Evolutionary conservation across 2,888 invertebrate species (phyloP), one percentile per base, ranked within the genome.

Genomic region (Tetragonisca angustula): DNA sequence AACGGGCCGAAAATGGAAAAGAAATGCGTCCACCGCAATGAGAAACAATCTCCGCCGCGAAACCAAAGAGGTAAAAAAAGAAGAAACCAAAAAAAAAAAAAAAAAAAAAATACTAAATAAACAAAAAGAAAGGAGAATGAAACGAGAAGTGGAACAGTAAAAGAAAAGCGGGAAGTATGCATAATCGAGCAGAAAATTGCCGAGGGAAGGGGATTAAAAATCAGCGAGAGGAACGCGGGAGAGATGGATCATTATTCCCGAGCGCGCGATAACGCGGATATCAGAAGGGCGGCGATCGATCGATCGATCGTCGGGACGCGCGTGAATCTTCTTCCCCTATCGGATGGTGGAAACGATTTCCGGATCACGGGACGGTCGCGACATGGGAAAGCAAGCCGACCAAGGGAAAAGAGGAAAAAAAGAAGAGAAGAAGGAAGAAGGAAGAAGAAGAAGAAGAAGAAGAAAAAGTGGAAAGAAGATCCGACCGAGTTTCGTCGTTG

Each of bases 241-340:
- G 32, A 15, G 17, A 36, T 36, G 36, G 49, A 76, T 79, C 62
- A 56, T 69, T 79, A 69, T 69, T 68, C 69, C 64, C 49, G 6
- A 11, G 49, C 52, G 54, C 17, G 32, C 27, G 65, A 68, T 24
- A 56, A 64, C 27, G 76, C 21, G 36, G 70, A 50, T 67, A 76
- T 50, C 61, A 67, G 72, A 73, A 27, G 27, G 69, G 52, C 32
- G 54, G 64, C 72, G 72, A 80, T 80, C 77, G 83, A 69, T 69
- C 81, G 79, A 86, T 83, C 87, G 87, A 83, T 87, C 81, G 43
- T 24, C 36, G 15, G 9, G 43, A 49, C 65, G 68, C 79, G 78
- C 73, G 76, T 72, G 84, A 84, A 82, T 84, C 81, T 76, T 64
- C 69, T 59, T 64, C 70, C 71, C 64, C 64, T 76, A 81, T 79